Evolutionary conservation across 2,797 vertebrate species (phyloP), one percentile per base, ranked within the genome.

Genomic region (Crocidura indochinensis): DNA sequence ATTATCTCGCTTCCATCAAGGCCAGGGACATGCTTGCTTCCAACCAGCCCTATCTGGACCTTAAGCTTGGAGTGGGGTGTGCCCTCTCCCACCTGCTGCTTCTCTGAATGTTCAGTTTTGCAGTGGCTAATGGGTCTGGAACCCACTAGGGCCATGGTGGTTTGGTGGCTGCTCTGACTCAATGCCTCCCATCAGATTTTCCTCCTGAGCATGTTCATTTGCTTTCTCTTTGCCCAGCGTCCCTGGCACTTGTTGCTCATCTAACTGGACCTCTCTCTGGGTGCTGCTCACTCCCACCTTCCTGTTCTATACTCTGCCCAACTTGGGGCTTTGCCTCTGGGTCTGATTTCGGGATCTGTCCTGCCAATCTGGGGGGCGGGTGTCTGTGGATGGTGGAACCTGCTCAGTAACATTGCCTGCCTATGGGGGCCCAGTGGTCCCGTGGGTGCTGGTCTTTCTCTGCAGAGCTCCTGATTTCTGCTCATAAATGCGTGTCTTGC

Each of bases 141-240:
- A 56, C 53, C 53, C 53, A 56, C 38, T 38, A 38, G 38, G 53
- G 53, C 11, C 53, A 56, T 56, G 53, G 53, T 56, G 53, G 38
- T 6, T 11, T 11, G 53, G 53, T 19, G 19, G 53, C 11, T 56
- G 53, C 19, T 56, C 53, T 56, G 53, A 19, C 53, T 56, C 38
- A 19, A 56, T 31, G 53, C 67, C 56, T 93, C 82, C 87, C 27
- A 69, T 71, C 46, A 80, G 22, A 44, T 92, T 84, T 81, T 26
- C 62, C 22, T 69, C 15, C 51, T 79, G 2, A 5, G 14, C 22
- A 1, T 84, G 11, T 79, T 92, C 31, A 12, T 73, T 6, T 92
- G 78, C 44, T 68, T 93, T 93, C 22, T 92, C 51, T n/a, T 92
- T 91, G 69, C 77, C 81, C n/a, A 68, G 20, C 87, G 46, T 91